Percentiles rank a stretch among this genome's conserved stretches.
Conservation (phyloP, 2,888 invertebrate species). For the Amorpha juglandis region DNA sequence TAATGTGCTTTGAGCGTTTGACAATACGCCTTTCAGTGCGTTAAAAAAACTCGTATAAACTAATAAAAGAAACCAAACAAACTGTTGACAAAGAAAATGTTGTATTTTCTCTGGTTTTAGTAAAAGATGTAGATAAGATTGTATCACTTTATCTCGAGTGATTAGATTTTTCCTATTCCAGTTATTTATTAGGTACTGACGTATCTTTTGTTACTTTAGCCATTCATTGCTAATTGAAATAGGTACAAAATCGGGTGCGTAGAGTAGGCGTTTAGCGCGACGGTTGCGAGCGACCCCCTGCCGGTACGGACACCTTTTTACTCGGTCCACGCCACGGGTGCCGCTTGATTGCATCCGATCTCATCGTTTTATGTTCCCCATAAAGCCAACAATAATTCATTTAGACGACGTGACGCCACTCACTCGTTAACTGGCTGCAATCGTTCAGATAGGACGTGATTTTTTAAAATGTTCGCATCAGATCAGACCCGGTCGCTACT, state of each 20-base stretch:
- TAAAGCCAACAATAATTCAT: constrained; percentile 84
- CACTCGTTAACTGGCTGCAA: constrained; percentile 78
- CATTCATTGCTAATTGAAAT: constrained; percentile 81
- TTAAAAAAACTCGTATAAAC: constrained; percentile 27
- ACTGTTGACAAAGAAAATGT: constrained; percentile 29
- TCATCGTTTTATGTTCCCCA: constrained; percentile 82
- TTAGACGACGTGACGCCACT: constrained; percentile 84
- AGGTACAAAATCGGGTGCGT: constrained; percentile 69
- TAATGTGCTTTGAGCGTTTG: constrained; percentile 48
- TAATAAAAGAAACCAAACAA: constrained; percentile 33
- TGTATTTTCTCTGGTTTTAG: constrained; percentile 3
- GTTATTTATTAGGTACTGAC: constrained; percentile 54
- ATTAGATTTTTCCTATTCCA: constrained; percentile 39
- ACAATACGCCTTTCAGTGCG: constrained; percentile 17
- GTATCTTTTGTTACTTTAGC: constrained; percentile 64
- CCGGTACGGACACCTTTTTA: constrained; percentile 79
- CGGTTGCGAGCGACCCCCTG: constrained; percentile 72
- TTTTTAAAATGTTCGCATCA: constrained; percentile 42
- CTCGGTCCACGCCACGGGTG: constrained; percentile 77
- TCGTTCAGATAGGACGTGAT: constrained; percentile 62
- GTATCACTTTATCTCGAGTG: not conserved
- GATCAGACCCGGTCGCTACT: constrained; percentile 48
- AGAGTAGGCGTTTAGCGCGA: constrained; percentile 73
- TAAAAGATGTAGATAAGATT: not conserved
- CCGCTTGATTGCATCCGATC: constrained; percentile 83